phyloP scores from a whole-genome alignment of 2,797 vertebrate species.

The Mormyrops boulengeri region DNA sequence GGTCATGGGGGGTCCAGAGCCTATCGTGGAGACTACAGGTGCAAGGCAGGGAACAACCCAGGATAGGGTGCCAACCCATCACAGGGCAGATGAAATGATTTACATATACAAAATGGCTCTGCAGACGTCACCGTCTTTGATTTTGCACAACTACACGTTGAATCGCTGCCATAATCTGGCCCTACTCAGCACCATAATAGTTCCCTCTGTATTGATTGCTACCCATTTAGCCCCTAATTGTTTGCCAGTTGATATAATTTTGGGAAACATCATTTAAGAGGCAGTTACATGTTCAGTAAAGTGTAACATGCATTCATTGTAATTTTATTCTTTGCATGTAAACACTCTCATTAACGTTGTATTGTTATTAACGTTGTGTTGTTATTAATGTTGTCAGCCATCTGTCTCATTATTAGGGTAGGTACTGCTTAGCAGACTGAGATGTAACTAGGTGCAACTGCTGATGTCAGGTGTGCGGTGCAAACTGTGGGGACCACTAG shows the following conservation, averaged over 20 bases:
- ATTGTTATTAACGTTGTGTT: neutral
- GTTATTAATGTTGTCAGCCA: neutral
- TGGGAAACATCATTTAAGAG: neutral
- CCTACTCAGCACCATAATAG: neutral
- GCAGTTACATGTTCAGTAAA: neutral
- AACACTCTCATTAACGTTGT: neutral
- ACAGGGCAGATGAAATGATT: neutral
- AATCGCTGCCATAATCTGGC: neutral
- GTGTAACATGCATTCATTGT: neutral
- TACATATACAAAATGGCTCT: neutral
- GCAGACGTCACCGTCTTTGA: neutral
- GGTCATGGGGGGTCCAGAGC: neutral
- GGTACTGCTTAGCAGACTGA: neutral
- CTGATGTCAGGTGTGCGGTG: neutral
- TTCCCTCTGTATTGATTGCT: neutral
- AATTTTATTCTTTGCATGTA: neutral
- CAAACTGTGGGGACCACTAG: neutral
- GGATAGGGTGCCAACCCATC: neutral
- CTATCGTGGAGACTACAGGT: neutral
- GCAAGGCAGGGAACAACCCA: neutral
- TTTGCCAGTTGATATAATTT: neutral
- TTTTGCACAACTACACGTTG: neutral
- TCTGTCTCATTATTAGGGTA: neutral
- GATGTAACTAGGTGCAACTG: neutral
- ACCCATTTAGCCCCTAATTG: neutral